Base-by-base conservation (phyloP, 2,797 vertebrate genomes). In the Mallotus villosus region DNA sequence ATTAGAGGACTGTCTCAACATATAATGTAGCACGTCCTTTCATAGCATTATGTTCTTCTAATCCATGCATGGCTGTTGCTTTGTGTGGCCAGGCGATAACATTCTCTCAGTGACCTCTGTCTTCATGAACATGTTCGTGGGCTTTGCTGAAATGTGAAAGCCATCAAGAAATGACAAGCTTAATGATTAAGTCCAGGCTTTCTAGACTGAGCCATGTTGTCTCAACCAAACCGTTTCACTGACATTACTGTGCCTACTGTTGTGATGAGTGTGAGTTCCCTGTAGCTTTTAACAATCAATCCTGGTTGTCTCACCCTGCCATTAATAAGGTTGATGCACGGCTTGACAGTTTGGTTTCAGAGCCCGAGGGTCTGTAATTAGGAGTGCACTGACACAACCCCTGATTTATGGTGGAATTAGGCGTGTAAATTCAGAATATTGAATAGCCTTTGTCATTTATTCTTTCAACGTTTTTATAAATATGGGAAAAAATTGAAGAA, bases 341-440 rank as follows among this genome's bases (percentile, higher is more conserved):
- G 66, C 49, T 63, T 59, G 4, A 21, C 66, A 27, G 25, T 59
- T 67, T 37, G 58, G 57, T 62, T 67, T 62, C 24, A 61, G 41
- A 27, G 46, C 58, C 60, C 37, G 37, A 73, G 64, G 37, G 37
- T 21, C 41, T 62, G 41, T 67, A 37, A 67, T 73, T 73, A 67
- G 64, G 64, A 32, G n/a, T n/a, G 41, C 46, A 53, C 55, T 60
- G 58, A 61, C 17, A 67, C 58, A 29, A 61, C 58, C 21, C 19
- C 65, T 73, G 72, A 67, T 73, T 73, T 68, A 73, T 67, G 71
- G 41, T 41, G 17, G 37, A 73, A 67, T 67, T 61, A 68, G 14
- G 58, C 25, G n/a, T 65, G 66, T 73, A 73, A 53, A 67, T 73
- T 67, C 57, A 12, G 64, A 34, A 73, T 62, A 53, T 60, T 67